Percentiles rank a stretch among this genome's conserved stretches.
phyloP scores from a whole-genome alignment of 2,888 invertebrate genomes.

The Stictocephala bisonia region DNA sequence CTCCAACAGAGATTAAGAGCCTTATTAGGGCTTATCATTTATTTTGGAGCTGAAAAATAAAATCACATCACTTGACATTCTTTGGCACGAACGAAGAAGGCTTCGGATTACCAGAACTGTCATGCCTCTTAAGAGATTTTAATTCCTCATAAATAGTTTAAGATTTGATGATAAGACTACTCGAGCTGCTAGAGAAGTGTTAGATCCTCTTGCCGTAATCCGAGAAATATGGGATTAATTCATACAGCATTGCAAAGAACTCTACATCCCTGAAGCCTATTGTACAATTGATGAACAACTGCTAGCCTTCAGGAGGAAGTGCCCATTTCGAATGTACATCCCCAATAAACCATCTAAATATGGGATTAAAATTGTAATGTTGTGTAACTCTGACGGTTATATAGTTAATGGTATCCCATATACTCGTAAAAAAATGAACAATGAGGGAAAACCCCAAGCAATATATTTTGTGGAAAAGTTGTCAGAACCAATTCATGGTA shows the following conservation, averaged over 20 bases:
- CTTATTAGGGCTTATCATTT: no score
- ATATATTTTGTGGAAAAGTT: not conserved
- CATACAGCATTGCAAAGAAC: no score
- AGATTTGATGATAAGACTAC: no score
- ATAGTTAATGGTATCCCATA: not conserved
- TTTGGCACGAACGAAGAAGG: constrained; percentile 30
- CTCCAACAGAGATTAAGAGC: constrained; percentile 14
- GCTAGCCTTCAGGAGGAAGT: constrained; percentile 5
- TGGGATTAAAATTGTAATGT: no score
- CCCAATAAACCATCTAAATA: not conserved
- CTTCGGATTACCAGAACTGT: constrained; percentile 29
- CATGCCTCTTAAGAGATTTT: constrained; percentile 19
- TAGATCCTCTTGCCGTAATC: not conserved
- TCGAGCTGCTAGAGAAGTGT: constrained; percentile 1
- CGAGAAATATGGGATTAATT: not conserved
- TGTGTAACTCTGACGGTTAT: not conserved
- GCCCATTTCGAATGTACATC: no score
- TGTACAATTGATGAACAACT: constrained; percentile 22
- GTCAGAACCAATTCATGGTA: not conserved
- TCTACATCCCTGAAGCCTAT: not conserved
- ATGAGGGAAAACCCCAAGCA: not conserved
- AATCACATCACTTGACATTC: no score
- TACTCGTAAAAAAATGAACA: not conserved
- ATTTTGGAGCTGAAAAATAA: constrained; percentile 20
- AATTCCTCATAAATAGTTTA: no score